Conservation (phyloP, 2,797 vertebrate genomes). For the Liasis olivaceus region DNA sequence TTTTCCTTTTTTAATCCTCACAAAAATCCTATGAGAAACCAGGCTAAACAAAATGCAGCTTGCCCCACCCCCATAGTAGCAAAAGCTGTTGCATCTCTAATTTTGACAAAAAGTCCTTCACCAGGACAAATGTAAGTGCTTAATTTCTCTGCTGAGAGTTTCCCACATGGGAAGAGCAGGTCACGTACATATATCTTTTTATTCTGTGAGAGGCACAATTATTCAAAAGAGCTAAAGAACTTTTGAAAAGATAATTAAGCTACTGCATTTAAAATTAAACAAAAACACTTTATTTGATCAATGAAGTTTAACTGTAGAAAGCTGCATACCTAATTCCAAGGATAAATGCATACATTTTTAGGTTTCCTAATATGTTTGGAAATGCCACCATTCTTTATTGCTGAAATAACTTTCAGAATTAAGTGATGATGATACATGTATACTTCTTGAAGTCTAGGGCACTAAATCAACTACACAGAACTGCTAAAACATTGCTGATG, state of each 20-base stretch:
- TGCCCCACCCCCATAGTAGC: not conserved
- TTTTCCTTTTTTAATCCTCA: not conserved
- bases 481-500: not conserved
- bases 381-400: not conserved
- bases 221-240: not conserved
- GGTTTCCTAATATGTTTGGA: not conserved
- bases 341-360: constrained; percentile 2
- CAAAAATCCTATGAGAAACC: not conserved
- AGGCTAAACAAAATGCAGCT: not conserved
- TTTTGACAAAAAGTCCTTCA: not conserved
- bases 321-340: not conserved
- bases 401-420: not conserved
- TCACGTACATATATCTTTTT: not conserved
- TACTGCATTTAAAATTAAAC: not conserved
- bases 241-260: not conserved
- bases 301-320: not conserved
- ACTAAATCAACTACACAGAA: not conserved
- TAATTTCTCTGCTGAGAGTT: not conserved
- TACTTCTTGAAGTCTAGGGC: not conserved
- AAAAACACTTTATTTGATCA: constrained; percentile 1
- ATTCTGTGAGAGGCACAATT: not conserved
- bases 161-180: not conserved
- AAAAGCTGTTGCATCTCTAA: not conserved
- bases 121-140: not conserved
- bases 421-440: not conserved